These are phyloP conservation scores for Pogonognathellus flavescens DNA, from an alignment of 1,140 invertebrate genomes.

Conservation along the genomic window DNA sequence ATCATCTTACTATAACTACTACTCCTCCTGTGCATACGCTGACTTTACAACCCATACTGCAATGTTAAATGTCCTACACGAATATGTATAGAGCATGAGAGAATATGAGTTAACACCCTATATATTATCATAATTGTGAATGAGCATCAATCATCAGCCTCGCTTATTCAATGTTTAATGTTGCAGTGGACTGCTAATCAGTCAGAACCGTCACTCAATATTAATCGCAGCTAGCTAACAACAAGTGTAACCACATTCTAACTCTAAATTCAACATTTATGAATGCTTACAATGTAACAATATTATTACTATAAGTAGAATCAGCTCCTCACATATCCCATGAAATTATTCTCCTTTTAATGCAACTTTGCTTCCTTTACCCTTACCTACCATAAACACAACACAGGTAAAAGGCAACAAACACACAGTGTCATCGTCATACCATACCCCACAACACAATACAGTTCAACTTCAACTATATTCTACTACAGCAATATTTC, in stretches of 20 bases:
- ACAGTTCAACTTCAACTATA: background rate
- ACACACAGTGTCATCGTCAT: background rate
- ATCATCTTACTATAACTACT: constrained; percentile 24
- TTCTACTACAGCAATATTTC: background rate
- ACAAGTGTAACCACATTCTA: constrained; percentile 46
- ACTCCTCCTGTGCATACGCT: background rate
- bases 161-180: constrained; percentile 49
- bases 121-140: constrained; percentile 51
- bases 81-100: background rate
- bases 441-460: too few species aligned
- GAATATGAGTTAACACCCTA: constrained; percentile 32
- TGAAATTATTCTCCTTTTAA: background rate
- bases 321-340: background rate
- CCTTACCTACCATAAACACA: background rate
- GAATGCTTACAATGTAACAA: constrained; percentile 13
- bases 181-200: constrained; percentile 44
- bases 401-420: background rate
- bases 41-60: too few species aligned
- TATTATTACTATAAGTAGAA: background rate
- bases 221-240: constrained; percentile 45
- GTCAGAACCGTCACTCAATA: constrained; percentile 47
- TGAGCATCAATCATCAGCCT: constrained; percentile 45
- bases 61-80: too few species aligned
- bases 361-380: background rate
- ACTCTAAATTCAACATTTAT: background rate